These are phyloP conservation scores for Heterotilapia buettikoferi DNA, from an alignment of 2,113 vertebrate genomes.

Conservation along the genomic window DNA sequence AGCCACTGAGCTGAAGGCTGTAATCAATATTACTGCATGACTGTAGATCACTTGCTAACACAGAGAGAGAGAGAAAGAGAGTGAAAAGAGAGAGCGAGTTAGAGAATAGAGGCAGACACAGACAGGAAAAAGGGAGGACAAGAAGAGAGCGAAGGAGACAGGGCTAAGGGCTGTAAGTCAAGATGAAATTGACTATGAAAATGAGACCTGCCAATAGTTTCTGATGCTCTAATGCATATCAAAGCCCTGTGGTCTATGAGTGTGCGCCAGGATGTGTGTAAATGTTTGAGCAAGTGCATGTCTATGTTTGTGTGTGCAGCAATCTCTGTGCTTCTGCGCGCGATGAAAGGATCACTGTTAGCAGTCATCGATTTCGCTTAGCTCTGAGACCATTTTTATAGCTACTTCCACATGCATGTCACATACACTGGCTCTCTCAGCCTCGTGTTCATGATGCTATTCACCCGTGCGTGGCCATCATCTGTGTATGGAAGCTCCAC, in stretches of 20 bases:
- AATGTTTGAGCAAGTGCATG: not conserved
- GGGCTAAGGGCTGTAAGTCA: slow-evolving; percentile 56
- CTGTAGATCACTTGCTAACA: slow-evolving; percentile 64
- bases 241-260: slow-evolving; percentile 36
- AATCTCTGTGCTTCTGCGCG: not conserved
- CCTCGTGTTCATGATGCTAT: slow-evolving; percentile 32
- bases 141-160: not conserved
- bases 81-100: not conserved
- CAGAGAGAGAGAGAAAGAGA: not conserved
- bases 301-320: not conserved
- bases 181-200: slow-evolving; percentile 70
- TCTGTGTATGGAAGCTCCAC: not conserved
- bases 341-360: slow-evolving; percentile 28
- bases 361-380: slow-evolving; percentile 50
- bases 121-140: not conserved
- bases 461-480: not conserved
- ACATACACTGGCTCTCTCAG: slow-evolving; percentile 16
- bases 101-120: not conserved
- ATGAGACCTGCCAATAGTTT: slow-evolving; percentile 64
- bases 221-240: slow-evolving; percentile 63
- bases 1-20: slow-evolving; percentile 50
- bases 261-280: not conserved
- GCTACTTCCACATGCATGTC: slow-evolving; percentile 41
- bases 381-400: slow-evolving; percentile 34
- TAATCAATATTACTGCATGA: slow-evolving; percentile 67